Evolutionary conservation across 2,888 invertebrate species (phyloP), one percentile per base, ranked within the genome.

Genomic region (Morpho achilles): DNA sequence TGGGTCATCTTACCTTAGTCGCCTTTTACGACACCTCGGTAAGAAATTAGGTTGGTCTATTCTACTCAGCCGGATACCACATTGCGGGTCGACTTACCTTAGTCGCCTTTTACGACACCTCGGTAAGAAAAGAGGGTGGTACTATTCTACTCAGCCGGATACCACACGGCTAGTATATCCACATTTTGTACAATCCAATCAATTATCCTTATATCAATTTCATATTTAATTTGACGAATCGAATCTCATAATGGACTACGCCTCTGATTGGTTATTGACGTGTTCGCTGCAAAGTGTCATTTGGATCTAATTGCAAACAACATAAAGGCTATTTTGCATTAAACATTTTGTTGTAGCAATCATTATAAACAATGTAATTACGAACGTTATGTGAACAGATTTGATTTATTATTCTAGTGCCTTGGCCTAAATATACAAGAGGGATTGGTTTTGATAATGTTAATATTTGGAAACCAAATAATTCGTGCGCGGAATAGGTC

Each of bases 401-500:
- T 59, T 63, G 60, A 65, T 65, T 62, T 63, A 65, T 65, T 64
- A 63, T 61, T 60, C 23, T 46, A 53, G 56, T 47, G 57, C 50
- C 50, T 47, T 55, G 50, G 48, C 58, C 64, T 59, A 57, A 60
- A 57, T 60, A 58, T 51, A 63, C 63, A 63, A 53, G 63, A 63
- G 45, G 57, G 50, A 60, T 59, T 52, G 65, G 52, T 61, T 65
- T 49, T 42, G 58, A 50, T 60, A 41, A 32, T 32, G 32, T 32
- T 56, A 54, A 56, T 53, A 56, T 53, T 58, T 54, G 60, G 57
- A 57, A 58, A 59, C 52, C 57, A 58, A 57, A 59, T 59, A 48
- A 58, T 55, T 53, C 3, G 50, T 54, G 52, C 47, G 39, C 40
- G 42, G 50, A 8, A 10, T 44, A 40, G 45, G 43, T 32, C 6